A percentile compares a stretch with the other conserved stretches of the same genome.
Evolutionary conservation across 2,113 vertebrate species (phyloP).

Genomic region (Pholis gunnellus): DNA sequence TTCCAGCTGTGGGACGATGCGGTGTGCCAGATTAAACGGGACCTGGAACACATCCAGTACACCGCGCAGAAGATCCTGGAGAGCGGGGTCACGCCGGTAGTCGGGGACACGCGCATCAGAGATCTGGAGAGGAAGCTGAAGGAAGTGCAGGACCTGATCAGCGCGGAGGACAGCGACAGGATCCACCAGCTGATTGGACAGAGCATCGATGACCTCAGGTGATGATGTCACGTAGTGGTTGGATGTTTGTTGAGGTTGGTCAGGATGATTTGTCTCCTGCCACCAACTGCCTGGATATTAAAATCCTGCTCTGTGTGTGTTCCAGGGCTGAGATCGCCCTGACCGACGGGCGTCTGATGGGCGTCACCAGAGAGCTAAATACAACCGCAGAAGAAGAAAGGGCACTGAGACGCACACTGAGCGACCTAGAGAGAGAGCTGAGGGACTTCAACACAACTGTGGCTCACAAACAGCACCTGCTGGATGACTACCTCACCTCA

Average conservation of each 20-base stretch:
- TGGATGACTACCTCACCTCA: slow-evolving; percentile 70
- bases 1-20: slow-evolving; percentile 87
- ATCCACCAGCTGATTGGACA: slow-evolving; percentile 78
- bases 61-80: slow-evolving; percentile 74
- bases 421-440: slow-evolving; percentile 69
- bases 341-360: slow-evolving; percentile 76
- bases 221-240: background rate
- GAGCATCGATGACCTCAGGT: slow-evolving; percentile 84
- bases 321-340: slow-evolving; percentile 79
- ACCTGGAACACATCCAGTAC: slow-evolving; percentile 75
- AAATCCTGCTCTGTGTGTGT: background rate
- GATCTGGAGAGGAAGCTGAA: slow-evolving; percentile 83
- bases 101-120: slow-evolving; percentile 74
- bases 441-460: slow-evolving; percentile 81
- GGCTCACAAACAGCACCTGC: slow-evolving; percentile 60
- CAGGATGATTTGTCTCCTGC: background rate
- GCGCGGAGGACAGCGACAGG: slow-evolving; percentile 41
- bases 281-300: background rate
- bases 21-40: slow-evolving; percentile 72
- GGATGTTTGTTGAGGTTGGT: background rate
- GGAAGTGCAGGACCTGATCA: slow-evolving; percentile 76
- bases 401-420: slow-evolving; percentile 61
- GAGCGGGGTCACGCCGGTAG: slow-evolving; percentile 51
- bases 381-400: slow-evolving; percentile 43
- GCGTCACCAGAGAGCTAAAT: slow-evolving; percentile 71